Percentiles rank a stretch among this genome's conserved stretches.
These are phyloP conservation scores for Melozone crissalis DNA, from an alignment of 2,113 vertebrate genomes.

Conservation along the genomic window DNA sequence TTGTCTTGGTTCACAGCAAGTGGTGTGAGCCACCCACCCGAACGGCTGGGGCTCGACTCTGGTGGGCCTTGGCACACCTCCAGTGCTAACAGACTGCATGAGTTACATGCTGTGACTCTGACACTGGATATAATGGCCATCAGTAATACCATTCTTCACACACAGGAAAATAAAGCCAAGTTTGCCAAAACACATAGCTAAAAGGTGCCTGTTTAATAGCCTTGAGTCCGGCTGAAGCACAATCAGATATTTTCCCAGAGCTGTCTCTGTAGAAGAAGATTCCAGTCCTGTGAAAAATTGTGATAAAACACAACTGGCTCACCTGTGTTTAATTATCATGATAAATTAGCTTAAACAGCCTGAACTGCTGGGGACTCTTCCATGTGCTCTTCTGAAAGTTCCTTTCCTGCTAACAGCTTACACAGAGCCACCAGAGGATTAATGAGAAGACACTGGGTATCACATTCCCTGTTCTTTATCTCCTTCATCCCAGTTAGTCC, in stretches of 20 bases:
- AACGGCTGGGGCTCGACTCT: not conserved
- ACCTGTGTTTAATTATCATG: constrained; percentile 19
- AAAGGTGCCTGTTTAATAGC: not conserved
- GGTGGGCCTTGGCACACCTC: constrained; percentile 28
- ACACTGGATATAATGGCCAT: constrained; percentile 8
- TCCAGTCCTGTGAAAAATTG: not conserved
- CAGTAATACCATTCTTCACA: constrained; percentile 9
- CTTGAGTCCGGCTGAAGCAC: not conserved
- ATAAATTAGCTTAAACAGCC: not conserved
- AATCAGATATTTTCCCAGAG: not conserved
- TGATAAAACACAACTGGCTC: not conserved
- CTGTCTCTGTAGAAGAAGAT: not conserved
- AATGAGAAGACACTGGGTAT: not conserved
- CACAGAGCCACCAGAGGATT: not conserved
- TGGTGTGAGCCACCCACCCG: not conserved
- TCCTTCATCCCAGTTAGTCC: not conserved
- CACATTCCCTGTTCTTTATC: not conserved
- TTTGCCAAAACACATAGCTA: constrained; percentile 5
- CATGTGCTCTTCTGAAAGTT: not conserved
- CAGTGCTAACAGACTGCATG: not conserved
- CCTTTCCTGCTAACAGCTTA: not conserved
- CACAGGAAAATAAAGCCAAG: not conserved
- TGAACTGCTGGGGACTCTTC: not conserved
- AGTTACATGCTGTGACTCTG: constrained; percentile 35
- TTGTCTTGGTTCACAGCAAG: not conserved